Evolutionary conservation across 2,888 invertebrate species (phyloP).

Genomic region (Acleris holmiana): DNA sequence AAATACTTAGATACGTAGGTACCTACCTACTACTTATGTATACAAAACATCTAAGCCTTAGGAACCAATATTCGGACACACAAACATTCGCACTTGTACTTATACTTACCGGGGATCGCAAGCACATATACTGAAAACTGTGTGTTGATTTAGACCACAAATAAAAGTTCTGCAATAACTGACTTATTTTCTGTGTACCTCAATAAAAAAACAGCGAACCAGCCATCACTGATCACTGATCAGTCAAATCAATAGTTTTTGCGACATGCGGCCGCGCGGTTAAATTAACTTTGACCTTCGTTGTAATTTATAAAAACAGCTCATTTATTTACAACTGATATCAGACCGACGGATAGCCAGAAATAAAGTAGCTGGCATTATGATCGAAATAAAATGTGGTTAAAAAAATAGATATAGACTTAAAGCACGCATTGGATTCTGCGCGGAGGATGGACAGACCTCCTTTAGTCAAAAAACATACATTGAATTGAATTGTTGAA

Average conservation of each 20-base stretch:
- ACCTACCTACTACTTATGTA: too few relatives aligned
- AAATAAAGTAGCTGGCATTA: not conserved
- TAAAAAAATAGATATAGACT: too few relatives aligned
- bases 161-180: conserved; percentile 1
- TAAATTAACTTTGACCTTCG: conserved; percentile 35
- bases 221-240: conserved; percentile 26
- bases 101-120: too few relatives aligned
- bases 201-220: conserved; percentile 5
- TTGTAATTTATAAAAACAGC: conserved; percentile 30
- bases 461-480: not conserved
- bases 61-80: too few relatives aligned
- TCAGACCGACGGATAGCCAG: conserved; percentile 19
- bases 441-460: not conserved
- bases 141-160: too few relatives aligned
- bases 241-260: conserved; percentile 27
- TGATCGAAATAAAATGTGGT: too few relatives aligned
- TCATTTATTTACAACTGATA: conserved; percentile 26
- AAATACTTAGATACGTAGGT: too few relatives aligned
- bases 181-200: conserved; percentile 6
- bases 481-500: too few relatives aligned
- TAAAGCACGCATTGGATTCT: too few relatives aligned
- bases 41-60: too few relatives aligned
- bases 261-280: conserved; percentile 24
- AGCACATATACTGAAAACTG: too few relatives aligned
- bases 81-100: too few relatives aligned